phyloP scores from a whole-genome alignment of 2,113 vertebrate species.

The Gymnorhina tibicen region DNA sequence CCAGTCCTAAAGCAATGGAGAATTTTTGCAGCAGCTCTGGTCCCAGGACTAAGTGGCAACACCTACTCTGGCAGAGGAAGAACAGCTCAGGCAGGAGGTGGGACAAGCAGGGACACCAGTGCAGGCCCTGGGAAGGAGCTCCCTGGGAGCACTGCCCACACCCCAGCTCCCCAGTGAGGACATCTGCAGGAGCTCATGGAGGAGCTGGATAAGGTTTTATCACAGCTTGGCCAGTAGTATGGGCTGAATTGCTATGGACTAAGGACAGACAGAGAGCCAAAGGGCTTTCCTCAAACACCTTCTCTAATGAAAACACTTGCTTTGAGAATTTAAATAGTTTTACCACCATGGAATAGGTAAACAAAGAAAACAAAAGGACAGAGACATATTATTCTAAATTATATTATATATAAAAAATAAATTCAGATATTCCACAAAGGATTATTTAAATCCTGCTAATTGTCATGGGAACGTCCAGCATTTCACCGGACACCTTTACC shows the following conservation, averaged over 20 bases:
- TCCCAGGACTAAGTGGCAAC: background rate
- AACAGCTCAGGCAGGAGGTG: background rate
- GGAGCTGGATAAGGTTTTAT: background rate
- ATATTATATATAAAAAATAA: background rate
- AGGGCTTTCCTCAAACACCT: background rate
- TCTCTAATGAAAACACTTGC: background rate
- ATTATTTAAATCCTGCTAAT: background rate
- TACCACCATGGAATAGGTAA: background rate
- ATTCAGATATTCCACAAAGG: background rate
- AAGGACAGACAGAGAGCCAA: background rate
- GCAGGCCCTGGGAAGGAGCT: background rate
- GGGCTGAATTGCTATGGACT: background rate
- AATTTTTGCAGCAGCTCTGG: conserved; percentile 19
- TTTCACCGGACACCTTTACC: background rate
- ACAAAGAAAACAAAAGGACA: background rate
- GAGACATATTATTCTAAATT: background rate
- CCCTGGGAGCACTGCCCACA: background rate
- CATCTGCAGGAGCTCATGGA: background rate
- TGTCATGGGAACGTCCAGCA: background rate
- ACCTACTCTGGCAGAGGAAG: background rate
- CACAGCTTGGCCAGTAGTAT: background rate
- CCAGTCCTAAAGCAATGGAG: background rate
- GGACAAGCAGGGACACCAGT: background rate
- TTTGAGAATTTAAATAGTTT: background rate
- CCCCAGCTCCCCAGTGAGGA: background rate